These are phyloP conservation scores for Sarcophaga subvicina DNA, from an alignment of 2,888 invertebrate genomes.

Conservation along the genomic window DNA sequence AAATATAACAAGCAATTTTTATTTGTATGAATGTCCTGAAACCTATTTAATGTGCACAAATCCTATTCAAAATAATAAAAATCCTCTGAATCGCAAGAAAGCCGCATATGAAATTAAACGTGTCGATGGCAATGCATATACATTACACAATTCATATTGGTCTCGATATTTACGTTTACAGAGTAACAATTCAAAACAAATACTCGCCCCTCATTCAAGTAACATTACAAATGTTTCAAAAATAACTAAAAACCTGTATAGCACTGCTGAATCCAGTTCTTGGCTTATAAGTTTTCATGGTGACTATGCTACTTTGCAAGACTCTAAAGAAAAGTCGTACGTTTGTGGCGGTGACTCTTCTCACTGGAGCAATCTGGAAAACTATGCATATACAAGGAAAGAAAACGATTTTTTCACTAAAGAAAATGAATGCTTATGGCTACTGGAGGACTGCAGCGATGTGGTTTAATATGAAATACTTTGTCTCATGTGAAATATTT, in stretches of 20 bases:
- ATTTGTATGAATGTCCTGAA: conserved; percentile 75
- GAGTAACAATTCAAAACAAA: conserved; percentile 31
- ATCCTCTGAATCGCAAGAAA: conserved; percentile 71
- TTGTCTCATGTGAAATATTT: no score
- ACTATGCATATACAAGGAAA: conserved; percentile 73
- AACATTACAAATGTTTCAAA: conserved; percentile 47
- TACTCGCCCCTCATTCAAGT: conserved; percentile 47
- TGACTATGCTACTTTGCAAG: conserved; percentile 70
- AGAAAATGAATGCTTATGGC: conserved; percentile 74
- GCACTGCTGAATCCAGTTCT: conserved; percentile 66
- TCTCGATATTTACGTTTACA: conserved; percentile 69
- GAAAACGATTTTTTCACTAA: conserved; percentile 66
- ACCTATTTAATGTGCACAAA: conserved; percentile 75
- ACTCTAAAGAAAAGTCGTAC: conserved; percentile 58
- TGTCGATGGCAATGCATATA: conserved; percentile 61
- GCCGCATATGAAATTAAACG: conserved; percentile 73
- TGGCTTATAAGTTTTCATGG: conserved; percentile 71
- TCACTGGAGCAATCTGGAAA: conserved; percentile 72
- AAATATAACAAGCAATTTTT: conserved; percentile 71
- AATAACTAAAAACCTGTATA: conserved; percentile 75
- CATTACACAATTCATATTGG: conserved; percentile 74
- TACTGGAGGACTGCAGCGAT: conserved; percentile 75
- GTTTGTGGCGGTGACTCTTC: conserved; percentile 74
- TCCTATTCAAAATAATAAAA: conserved; percentile 23
- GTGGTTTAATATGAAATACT: neutral